Evolutionary conservation across 2,113 vertebrate genomes (phyloP), one percentile per base, ranked within the genome.

Genomic region (Diadophis punctatus): DNA sequence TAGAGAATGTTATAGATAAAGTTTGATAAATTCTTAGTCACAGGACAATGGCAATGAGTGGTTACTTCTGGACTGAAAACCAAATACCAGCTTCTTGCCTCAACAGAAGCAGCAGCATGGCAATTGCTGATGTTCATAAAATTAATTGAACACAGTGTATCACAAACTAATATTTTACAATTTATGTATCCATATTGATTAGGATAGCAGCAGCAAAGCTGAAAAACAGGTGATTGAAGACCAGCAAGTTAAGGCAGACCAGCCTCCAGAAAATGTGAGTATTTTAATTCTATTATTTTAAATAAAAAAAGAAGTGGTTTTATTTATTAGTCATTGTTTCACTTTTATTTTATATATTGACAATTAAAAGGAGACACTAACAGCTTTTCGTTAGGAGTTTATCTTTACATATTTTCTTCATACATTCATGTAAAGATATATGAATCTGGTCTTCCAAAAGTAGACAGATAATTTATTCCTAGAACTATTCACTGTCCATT

Each of bases 191-290:
- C 87, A 23, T 93, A 88, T 90, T 7, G 1, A 25, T 86, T 89
- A 97, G 97, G 96, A 95, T 88, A 94, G 93, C 94, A 96, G 92
- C 27, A 60, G 51, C 25, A 95, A 94, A 90, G 43, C 80, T 93
- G 96, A 93, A 22, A 86, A 92, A n/a, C 14, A 92, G 18, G 68
- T 87, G 25, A 60, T 93, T 80, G 89, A 52, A 7, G 94, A 95
- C 14, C 93, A 94, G 12, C 93, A 93, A 52, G 94, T 96, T 74
- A 0, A 23, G 6, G 92, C 95, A 95, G 97, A 97, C 60, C 95
- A 96, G 74, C 94, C 95, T 88, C 93, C 95, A 1, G 96, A 95
- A 93, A 96, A 96, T 3, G 97, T 97, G 91, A 0, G 93, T 95
- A 86, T 94, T 48, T 86, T 91, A 52, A 52, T 87, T n/a, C 8